Conservation (phyloP, 2,113 vertebrate genomes). For the Myodes glareolus region DNA sequence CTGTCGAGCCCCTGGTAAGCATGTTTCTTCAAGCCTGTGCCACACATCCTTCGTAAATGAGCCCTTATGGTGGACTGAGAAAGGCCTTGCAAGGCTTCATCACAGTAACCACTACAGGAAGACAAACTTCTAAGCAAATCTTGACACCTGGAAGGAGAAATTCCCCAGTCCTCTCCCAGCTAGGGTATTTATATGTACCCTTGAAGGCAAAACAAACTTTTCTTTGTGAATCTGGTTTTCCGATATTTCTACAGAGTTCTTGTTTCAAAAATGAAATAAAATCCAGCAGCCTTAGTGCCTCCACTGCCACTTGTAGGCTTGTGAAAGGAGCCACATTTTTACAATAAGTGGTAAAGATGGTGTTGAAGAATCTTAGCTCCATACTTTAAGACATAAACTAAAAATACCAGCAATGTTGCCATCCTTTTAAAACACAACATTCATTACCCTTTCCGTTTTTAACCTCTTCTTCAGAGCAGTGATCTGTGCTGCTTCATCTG, state of each 20-base stretch:
- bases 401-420: not conserved
- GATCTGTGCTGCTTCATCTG: not conserved
- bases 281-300: not conserved
- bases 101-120: not conserved
- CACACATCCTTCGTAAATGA: not conserved
- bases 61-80: accelerated
- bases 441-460: not conserved
- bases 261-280: not conserved
- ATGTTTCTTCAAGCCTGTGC: not conserved
- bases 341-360: not conserved
- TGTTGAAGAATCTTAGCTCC: not conserved
- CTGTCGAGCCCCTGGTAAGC: not conserved
- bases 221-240: constrained; percentile 36
- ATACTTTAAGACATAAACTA: not conserved
- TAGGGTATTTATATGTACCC: constrained; percentile 15
- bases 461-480: not conserved
- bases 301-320: not conserved
- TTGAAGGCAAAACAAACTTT: not conserved
- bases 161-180: not conserved
- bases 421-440: not conserved
- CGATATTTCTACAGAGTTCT: not conserved
- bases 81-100: not conserved
- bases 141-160: not conserved
- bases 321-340: not conserved
- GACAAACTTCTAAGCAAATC: not conserved